Evolutionary conservation across 2,797 vertebrate species (phyloP), one percentile per base, ranked within the genome.

Genomic region (Mus spretus): DNA sequence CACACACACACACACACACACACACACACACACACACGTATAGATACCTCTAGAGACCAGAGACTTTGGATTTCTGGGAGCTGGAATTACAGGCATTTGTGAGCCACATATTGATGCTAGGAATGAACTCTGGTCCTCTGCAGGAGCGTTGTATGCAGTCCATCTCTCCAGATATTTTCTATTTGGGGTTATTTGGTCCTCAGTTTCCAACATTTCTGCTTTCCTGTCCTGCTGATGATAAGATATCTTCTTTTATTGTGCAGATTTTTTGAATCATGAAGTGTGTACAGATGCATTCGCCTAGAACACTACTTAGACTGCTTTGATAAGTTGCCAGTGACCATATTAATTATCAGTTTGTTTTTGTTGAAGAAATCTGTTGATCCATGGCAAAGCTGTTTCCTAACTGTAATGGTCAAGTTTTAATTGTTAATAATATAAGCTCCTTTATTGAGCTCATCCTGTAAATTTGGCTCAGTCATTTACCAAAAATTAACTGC

Each of bases 351-450:
- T 65, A 91, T 91, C 31, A 70, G 11, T 34, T 47, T 95, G 53
- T 78, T 90, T 96, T 85, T 85, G 47, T 40, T 95, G 15, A 89
- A 78, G 14, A 90, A 95, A 92, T 95, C 47, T 81, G 65, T 57
- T 94, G 34, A 26, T 47, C 2, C 50, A 72, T 20, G 12, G 50
- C 67, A 85, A 86, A 91, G 47, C 89, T 82, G 34, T 77, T 93
- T 91, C 40, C 26, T 44, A 84, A 61, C 34, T 93, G 84, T 86
- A 72, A 86, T 67, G 59, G 2, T 95, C 28, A 88, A 81, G 28
- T 26, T 96, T 93, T 90, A 55, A 70, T 90, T 10, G 28, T 53
- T 92, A 72, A 70, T 89, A 86, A 90, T 85, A 11, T 65, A 96
- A 91, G 2, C 13, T 59, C 28, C 1, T 87, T 81, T 89, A 72